Conservation (phyloP, 1,140 invertebrate species). For the Megalonaias nervosa region DNA sequence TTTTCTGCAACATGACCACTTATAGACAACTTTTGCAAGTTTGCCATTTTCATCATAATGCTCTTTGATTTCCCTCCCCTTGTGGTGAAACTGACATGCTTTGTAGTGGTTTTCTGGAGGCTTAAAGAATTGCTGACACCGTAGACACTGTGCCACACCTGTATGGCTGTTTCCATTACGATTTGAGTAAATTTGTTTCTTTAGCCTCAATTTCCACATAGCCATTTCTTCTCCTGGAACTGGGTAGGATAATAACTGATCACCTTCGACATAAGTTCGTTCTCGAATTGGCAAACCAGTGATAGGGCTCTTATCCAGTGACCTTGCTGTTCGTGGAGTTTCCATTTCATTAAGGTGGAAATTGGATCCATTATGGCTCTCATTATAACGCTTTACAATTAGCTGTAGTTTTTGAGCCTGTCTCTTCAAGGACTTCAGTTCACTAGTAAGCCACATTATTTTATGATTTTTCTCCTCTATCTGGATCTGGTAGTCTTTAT, state of each 20-base stretch:
- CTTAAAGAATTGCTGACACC: constrained; percentile 54
- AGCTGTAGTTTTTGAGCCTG: constrained; percentile 38
- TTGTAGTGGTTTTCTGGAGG: constrained; percentile 49
- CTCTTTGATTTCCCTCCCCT: constrained; percentile 49
- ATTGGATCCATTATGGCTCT: constrained; percentile 40
- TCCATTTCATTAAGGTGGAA: constrained; percentile 47
- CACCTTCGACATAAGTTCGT: constrained; percentile 48
- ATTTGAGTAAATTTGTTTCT: constrained; percentile 33
- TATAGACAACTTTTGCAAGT: constrained; percentile 46
- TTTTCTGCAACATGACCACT: constrained; percentile 59
- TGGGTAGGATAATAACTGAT: constrained; percentile 41
- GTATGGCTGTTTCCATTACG: constrained; percentile 21
- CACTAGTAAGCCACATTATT: constrained; percentile 37
- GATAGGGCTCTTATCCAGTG: neutral
- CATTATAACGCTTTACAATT: constrained; percentile 51
- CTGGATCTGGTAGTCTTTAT: constrained; percentile 9
- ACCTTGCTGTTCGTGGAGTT: neutral
- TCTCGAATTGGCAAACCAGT: constrained; percentile 12
- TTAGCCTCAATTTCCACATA: constrained; percentile 36
- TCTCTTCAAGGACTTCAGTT: constrained; percentile 37
- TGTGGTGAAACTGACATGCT: constrained; percentile 57
- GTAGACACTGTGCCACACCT: constrained; percentile 58
- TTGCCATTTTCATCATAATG: constrained; percentile 51
- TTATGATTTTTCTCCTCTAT: constrained; percentile 33
- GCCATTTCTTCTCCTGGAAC: constrained; percentile 35